A percentile compares a stretch with the other conserved stretches of the same genome.
These are phyloP conservation scores for Sitta carolinensis DNA, from an alignment of 2,797 vertebrate genomes.

Conservation along the genomic window DNA sequence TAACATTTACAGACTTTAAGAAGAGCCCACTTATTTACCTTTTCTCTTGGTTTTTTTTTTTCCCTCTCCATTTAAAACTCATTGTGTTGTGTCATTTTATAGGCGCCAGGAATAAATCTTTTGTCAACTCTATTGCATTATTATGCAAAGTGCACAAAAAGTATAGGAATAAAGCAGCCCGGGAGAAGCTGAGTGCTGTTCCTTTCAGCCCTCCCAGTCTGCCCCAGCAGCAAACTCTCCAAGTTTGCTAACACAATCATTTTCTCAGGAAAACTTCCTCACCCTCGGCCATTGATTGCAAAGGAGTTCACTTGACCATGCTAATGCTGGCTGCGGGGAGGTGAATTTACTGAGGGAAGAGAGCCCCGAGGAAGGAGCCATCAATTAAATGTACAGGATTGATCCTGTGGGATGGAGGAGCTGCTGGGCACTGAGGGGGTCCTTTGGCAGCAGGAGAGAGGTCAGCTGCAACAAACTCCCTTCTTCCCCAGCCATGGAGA, in stretches of 20 bases:
- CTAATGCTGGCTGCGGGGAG: background rate
- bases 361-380: constrained; percentile 22
- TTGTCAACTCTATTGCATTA: constrained; percentile 69
- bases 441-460: background rate
- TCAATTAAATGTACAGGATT: constrained; percentile 33
- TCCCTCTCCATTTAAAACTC: constrained; percentile 55
- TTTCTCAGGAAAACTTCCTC: constrained; percentile 37
- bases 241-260: constrained; percentile 51
- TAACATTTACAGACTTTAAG: constrained; percentile 62
- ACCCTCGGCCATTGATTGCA: background rate
- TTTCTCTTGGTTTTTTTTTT: constrained; percentile 23
- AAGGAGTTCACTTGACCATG: constrained; percentile 41
- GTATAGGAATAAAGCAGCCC: constrained; percentile 11
- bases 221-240: constrained; percentile 25
- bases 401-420: background rate
- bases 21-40: constrained; percentile 61
- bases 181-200: background rate
- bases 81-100: constrained; percentile 66
- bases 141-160: constrained; percentile 70
- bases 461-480: background rate
- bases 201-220: constrained; percentile 14
- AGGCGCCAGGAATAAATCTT: constrained; percentile 69
- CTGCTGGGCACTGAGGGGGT: background rate
- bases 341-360: constrained; percentile 24
- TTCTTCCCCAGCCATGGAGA: background rate